Evolutionary conservation across 2,113 vertebrate genomes (phyloP), one percentile per base, ranked within the genome.

Genomic region (Ardeotis arabs): DNA sequence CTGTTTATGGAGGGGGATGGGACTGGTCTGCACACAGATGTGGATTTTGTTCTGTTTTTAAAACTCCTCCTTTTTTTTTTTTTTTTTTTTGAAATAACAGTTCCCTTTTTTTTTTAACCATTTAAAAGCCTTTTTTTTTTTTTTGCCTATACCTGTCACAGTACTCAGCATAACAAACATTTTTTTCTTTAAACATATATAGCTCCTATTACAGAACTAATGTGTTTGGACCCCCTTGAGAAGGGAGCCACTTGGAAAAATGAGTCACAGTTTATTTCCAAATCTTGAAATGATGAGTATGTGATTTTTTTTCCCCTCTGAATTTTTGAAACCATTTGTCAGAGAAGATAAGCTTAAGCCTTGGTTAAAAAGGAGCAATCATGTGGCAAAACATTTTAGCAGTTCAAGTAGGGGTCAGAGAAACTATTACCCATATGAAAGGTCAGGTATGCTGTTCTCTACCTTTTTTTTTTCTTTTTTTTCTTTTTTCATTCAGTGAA

Each of bases 241-340:
- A 90, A 59, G 31, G 64, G 23, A 59, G 10, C 21, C 33, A 17
- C 44, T 89, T 90, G 64, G 66, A 89, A 79, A 73, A 97, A 85
- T 37, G 31, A 80, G 60, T 91, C 80, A 86, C 35, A 56, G 45
- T 77, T 81, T 88, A 55, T 83, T 96, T 94, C 76, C 74, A 83
- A 74, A 72, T 15, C 59, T 77, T 73, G 78, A 85, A 89, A 64
- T 70, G 56, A 81, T 81, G 60, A 10, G 18, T 28, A 24, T 72
- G 17, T 78, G 68, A 35, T 27, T 89, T 77, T n/a, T 79, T 39
- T 41, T 9, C 7, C 56, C 73, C 37, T 81, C 19, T 69, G n/a
- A 83, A 45, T 87, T 68, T 79, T 76, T 80, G 33, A 84, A 95
- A 73, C 27, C 14, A 28, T 80, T 87, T 95, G 52, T 67, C n/a